Conservation (phyloP, 2,888 invertebrate species). For the Temnothorax rugatulus region DNA sequence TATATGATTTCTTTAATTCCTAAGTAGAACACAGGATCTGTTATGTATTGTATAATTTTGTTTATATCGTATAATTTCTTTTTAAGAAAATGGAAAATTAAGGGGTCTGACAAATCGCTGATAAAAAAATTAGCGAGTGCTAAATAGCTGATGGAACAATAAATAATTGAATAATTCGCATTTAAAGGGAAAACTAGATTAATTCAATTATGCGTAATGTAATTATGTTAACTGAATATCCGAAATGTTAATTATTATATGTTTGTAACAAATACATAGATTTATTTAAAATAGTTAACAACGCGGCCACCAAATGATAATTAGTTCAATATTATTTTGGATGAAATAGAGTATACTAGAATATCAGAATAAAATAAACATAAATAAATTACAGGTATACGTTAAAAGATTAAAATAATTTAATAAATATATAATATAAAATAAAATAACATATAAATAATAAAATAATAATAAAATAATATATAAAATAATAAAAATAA, state of each 20-base stretch:
- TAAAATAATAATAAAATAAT: neutral
- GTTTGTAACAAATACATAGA: neutral
- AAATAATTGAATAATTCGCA: neutral
- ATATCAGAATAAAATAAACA: neutral
- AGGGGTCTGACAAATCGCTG: neutral
- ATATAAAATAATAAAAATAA: neutral
- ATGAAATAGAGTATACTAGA: neutral
- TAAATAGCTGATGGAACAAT: neutral
- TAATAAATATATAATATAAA: neutral
- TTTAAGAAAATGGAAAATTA: neutral
- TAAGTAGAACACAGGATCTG: too few relatives aligned
- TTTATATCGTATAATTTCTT: neutral
- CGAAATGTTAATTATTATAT: conserved; percentile 4
- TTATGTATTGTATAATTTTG: neutral
- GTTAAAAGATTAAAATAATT: neutral
- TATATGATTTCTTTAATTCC: too few relatives aligned
- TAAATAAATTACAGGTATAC: neutral
- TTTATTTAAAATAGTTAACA: conserved; percentile 5
- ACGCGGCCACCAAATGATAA: neutral
- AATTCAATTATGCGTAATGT: neutral
- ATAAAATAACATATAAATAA: too few relatives aligned
- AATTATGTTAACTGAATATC: neutral
- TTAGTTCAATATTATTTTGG: neutral
- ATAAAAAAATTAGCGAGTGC: neutral
- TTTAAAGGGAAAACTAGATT: neutral